These are phyloP conservation scores for Drosophila vallismaia DNA, from an alignment of 2,888 invertebrate genomes.

Conservation along the genomic window DNA sequence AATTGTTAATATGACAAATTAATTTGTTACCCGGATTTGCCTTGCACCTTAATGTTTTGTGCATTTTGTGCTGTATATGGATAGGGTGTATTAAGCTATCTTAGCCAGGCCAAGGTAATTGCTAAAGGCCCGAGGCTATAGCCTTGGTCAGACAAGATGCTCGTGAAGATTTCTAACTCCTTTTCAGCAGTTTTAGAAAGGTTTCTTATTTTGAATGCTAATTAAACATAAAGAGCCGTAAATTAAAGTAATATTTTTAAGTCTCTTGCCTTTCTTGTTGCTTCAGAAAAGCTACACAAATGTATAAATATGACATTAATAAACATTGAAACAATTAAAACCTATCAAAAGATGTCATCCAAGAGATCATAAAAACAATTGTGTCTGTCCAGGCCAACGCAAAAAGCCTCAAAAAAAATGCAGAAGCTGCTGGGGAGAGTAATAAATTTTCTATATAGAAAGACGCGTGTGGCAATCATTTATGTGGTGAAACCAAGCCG, in stretches of 20 bases:
- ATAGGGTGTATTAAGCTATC: slow-evolving; percentile 43
- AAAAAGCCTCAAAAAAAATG: slow-evolving; percentile 15
- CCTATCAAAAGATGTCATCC: slow-evolving; percentile 29
- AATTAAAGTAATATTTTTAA: not conserved
- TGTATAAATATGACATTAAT: too few relatives aligned
- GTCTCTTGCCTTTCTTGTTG: not conserved
- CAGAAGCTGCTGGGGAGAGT: slow-evolving; percentile 19
- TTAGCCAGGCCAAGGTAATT: slow-evolving; percentile 18
- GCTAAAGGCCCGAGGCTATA: slow-evolving; percentile 11
- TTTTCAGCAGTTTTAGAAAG: not conserved
- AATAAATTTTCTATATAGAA: slow-evolving; percentile 64
- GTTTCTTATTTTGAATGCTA: too few relatives aligned
- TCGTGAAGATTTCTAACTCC: not conserved
- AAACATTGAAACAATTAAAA: slow-evolving; percentile 18
- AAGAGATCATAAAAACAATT: slow-evolving; percentile 15
- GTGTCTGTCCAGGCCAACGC: slow-evolving; percentile 57
- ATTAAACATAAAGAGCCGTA: not conserved
- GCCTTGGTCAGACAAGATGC: not conserved
- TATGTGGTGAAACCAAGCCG: slow-evolving; percentile 37
- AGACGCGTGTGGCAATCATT: slow-evolving; percentile 66
- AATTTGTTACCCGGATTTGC: slow-evolving; percentile 78
- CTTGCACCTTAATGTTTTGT: slow-evolving; percentile 40
- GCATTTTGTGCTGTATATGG: slow-evolving; percentile 41
- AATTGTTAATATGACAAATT: slow-evolving; percentile 80
- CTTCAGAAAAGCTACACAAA: too few relatives aligned